A percentile compares a stretch with the other conserved stretches of the same genome.
phyloP scores from a whole-genome alignment of 2,113 vertebrate genomes.

The Stegostoma tigrinum region DNA sequence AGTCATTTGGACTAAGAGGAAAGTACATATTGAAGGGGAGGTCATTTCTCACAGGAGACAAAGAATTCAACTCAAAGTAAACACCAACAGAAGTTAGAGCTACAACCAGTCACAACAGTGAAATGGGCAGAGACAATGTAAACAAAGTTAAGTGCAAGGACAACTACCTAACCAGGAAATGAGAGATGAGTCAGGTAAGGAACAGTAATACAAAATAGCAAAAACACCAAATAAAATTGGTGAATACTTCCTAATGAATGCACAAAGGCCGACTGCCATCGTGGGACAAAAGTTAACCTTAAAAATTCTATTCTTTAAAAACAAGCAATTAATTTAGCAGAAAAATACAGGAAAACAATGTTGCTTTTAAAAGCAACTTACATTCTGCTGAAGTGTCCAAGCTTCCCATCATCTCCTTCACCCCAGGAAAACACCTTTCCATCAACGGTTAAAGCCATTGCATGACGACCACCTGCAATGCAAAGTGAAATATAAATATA shows the following conservation, averaged over 20 bases:
- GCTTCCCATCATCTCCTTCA: constrained; percentile 95
- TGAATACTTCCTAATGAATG: not conserved
- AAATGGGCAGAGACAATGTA: not conserved
- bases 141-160: not conserved
- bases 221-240: not conserved
- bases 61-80: not conserved
- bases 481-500: not conserved
- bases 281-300: not conserved
- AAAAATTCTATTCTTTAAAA: not conserved
- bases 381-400: constrained; percentile 98
- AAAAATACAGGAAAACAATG: no score
- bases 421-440: constrained; percentile 99
- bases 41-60: not conserved
- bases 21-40: not conserved
- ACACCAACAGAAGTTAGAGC: not conserved
- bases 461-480: constrained; percentile 81
- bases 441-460: constrained; percentile 91
- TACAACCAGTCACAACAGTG: not conserved
- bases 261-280: not conserved
- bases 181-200: not conserved
- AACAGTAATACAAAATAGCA: not conserved
- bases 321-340: not conserved
- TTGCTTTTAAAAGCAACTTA: constrained; percentile 49
- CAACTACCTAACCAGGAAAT: not conserved
- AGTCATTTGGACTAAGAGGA: not conserved